Conservation (phyloP, 2,888 invertebrate species). For the Eupithecia tripunctaria region DNA sequence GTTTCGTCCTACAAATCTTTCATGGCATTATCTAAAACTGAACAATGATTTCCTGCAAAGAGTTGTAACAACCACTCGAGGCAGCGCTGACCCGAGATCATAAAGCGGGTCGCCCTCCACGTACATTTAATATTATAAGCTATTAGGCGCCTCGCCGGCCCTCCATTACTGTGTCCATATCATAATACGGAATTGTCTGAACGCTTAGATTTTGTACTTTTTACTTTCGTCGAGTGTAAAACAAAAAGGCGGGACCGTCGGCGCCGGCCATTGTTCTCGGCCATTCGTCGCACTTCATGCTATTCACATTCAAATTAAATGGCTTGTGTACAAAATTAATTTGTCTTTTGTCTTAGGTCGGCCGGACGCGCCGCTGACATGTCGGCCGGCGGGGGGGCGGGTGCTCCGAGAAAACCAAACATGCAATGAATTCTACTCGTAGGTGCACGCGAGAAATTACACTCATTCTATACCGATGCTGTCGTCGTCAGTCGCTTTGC, state of each 20-base stretch:
- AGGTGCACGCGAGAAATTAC: background rate
- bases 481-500: background rate
- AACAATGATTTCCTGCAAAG: slow-evolving; percentile 18
- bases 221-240: slow-evolving; percentile 77
- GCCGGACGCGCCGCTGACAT: slow-evolving; percentile 67
- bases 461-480: background rate
- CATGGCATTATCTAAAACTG: slow-evolving; percentile 5
- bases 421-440: slow-evolving; percentile 6
- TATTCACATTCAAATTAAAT: slow-evolving; percentile 85
- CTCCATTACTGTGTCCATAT: slow-evolving; percentile 82
- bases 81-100: slow-evolving; percentile 49
- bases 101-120: slow-evolving; percentile 62
- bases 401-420: background rate
- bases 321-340: slow-evolving; percentile 84
- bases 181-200: slow-evolving; percentile 83
- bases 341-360: slow-evolving; percentile 83
- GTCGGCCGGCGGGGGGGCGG: slow-evolving; percentile 72
- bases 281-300: slow-evolving; percentile 85
- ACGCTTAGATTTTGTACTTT: slow-evolving; percentile 81
- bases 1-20: background rate
- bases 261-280: slow-evolving; percentile 83
- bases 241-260: slow-evolving; percentile 79
- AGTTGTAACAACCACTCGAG: slow-evolving; percentile 39
- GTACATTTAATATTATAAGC: slow-evolving; percentile 82
- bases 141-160: slow-evolving; percentile 79